phyloP scores from a whole-genome alignment of 2,797 vertebrate species.

The Oreortyx pictus region DNA sequence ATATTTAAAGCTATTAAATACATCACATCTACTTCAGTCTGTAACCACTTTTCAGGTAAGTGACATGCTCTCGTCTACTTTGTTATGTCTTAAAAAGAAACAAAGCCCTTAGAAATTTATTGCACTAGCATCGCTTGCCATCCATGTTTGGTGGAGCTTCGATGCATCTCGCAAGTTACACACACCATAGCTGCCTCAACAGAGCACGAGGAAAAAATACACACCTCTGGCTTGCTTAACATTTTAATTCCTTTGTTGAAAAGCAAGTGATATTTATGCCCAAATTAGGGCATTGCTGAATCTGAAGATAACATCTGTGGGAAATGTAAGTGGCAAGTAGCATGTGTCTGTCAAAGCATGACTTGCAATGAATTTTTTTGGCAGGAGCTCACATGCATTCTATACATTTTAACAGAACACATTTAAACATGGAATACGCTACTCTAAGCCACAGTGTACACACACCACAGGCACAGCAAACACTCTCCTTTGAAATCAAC shows the following conservation, averaged over 20 bases:
- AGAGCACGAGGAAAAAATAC: neutral
- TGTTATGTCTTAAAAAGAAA: neutral
- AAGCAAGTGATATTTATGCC: conserved; percentile 52
- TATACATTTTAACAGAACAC: conserved; percentile 53
- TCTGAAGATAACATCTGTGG: conserved; percentile 68
- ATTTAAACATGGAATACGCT: conserved; percentile 66
- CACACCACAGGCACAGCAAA: conserved; percentile 42
- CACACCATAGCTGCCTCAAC: neutral
- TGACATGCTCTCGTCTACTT: neutral
- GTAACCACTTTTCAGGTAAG: neutral
- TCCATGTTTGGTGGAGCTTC: neutral
- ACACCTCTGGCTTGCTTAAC: conserved; percentile 18
- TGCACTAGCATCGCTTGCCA: neutral
- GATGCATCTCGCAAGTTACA: neutral
- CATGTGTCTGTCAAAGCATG: conserved; percentile 70
- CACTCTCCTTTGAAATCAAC: conserved; percentile 49
- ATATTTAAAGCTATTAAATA: neutral
- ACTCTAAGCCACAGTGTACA: conserved; percentile 31
- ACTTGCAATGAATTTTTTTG: conserved; percentile 72
- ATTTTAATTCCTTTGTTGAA: conserved; percentile 38
- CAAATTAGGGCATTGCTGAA: conserved; percentile 69
- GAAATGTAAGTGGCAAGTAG: conserved; percentile 71
- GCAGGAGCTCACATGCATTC: conserved; percentile 64
- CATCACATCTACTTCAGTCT: neutral
- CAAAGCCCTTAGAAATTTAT: neutral